Base-by-base conservation (phyloP, 2,888 invertebrate genomes). In the Cheilosia vernalis region DNA sequence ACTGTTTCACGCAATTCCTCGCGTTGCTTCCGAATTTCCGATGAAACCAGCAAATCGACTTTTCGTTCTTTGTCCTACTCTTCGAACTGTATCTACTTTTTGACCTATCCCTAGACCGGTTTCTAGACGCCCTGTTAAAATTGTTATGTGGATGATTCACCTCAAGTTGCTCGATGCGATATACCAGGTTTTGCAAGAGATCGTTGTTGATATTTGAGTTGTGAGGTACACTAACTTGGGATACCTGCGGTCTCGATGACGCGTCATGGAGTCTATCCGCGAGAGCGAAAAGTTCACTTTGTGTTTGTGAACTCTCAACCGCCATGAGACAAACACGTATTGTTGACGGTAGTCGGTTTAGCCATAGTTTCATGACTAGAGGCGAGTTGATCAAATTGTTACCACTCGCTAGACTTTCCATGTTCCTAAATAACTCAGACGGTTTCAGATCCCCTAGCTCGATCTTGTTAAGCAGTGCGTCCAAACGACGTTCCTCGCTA, bases 241-340 rank as follows among this genome's bases (percentile, higher is more conserved):
- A 6, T 4, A 49, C 7, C 1, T 58, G 69, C 4, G 37, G 9
- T 17, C 2, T 30, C 1, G 13, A 15, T 2, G 51, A 49, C n/a
- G 72, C 40, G 19, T 72, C 40, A 27, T 61, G 72, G 17, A 70
- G 60, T 13, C 40, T 4, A 9, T n/a, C n/a, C n/a, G n/a, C n/a
- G n/a, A n/a, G n/a, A n/a, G n/a, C n/a, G n/a, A n/a, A n/a, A n/a
- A n/a, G n/a, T n/a, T n/a, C n/a, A n/a, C 10, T 40, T 58, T 70
- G 49, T 0, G 51, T 1, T 2, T 60, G 70, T 1, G 73, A 55
- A 15, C n/a, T 63, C 27, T 73, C 63, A 15, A 44, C 73, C 6
- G 55, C 63, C 73, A 63, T 73, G 17, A 73, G 53, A 7, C 44
- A 63, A 17, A 64, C 44, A 2, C 63, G 24, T 4, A 74, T 47